A percentile compares a stretch with the other conserved stretches of the same genome.
These are phyloP conservation scores for Pelagia noctiluca DNA, from an alignment of 30 jellyfish, hydroid and myxozoan genomes.

Conservation along the genomic window DNA sequence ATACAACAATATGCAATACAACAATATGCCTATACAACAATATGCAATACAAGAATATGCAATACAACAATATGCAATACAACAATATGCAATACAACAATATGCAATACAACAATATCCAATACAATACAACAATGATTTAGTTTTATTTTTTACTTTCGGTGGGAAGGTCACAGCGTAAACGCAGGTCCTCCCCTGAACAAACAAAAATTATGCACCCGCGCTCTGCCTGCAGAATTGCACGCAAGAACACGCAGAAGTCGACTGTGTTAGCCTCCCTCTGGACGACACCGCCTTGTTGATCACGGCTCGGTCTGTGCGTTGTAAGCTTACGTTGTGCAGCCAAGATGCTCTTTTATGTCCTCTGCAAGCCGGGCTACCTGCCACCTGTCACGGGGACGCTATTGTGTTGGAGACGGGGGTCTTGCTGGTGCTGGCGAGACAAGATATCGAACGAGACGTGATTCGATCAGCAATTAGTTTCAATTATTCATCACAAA, in stretches of 20 bases:
- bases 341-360: conserved; percentile 46
- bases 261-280: conserved; percentile 26
- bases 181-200: conserved; percentile 93
- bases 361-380: conserved; percentile 47
- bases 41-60: neutral
- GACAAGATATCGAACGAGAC: too few species aligned
- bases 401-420: conserved; percentile 25
- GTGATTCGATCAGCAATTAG: too few species aligned
- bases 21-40: neutral
- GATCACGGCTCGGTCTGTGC: conserved; percentile 86
- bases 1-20: too few species aligned
- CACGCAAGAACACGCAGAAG: conserved; percentile 62
- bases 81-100: neutral
- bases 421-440: neutral
- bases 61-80: neutral
- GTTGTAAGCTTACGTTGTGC: conserved; percentile 70
- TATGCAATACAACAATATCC: neutral
- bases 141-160: conserved; percentile 28
- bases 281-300: conserved; percentile 82
- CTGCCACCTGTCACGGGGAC: conserved; percentile 68
- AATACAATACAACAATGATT: neutral
- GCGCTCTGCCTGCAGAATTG: conserved; percentile 58
- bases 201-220: conserved; percentile 89
- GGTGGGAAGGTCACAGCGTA: conserved; percentile 89
- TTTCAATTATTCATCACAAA: too few species aligned